Evolutionary conservation across 2,888 invertebrate genomes (phyloP).

Genomic region (Rhingia campestris): DNA sequence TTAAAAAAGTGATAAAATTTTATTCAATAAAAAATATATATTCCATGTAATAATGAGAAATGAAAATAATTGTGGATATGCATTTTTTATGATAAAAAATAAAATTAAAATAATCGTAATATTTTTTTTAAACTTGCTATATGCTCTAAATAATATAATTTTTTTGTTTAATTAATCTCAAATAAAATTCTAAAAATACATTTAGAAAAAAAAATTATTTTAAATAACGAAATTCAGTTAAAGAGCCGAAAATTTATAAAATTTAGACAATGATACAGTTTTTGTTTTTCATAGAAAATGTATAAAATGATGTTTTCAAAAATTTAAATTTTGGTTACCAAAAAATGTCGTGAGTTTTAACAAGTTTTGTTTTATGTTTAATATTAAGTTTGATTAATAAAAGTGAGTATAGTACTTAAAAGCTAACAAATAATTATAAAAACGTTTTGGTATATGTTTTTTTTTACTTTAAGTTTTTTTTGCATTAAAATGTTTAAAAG

Average conservation of each 20-base stretch:
- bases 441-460: slow-evolving; percentile 68
- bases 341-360: slow-evolving; percentile 45
- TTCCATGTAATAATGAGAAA: slow-evolving; percentile 26
- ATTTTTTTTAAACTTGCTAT: slow-evolving; percentile 30
- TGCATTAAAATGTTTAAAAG: slow-evolving; percentile 33
- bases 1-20: slow-evolving; percentile 48
- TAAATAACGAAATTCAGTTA: slow-evolving; percentile 4
- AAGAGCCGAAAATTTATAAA: slow-evolving; percentile 70
- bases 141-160: slow-evolving; percentile 25
- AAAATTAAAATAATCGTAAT: slow-evolving; percentile 18
- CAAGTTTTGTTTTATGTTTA: slow-evolving; percentile 41
- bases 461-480: slow-evolving; percentile 17
- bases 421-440: slow-evolving; percentile 34
- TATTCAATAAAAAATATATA: slow-evolving; percentile 37
- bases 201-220: slow-evolving; percentile 44
- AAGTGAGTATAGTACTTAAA: slow-evolving; percentile 41
- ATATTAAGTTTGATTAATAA: slow-evolving; percentile 19
- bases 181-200: slow-evolving; percentile 55
- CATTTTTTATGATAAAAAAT: slow-evolving; percentile 35
- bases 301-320: slow-evolving; percentile 21
- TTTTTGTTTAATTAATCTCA: slow-evolving; percentile 18
- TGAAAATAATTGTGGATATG: slow-evolving; percentile 61
- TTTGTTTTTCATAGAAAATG: slow-evolving; percentile 71
- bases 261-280: slow-evolving; percentile 60
- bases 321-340: slow-evolving; percentile 21